A percentile compares a stretch with the other conserved stretches of the same genome.
Conservation (phyloP, 2,797 vertebrate genomes). For the Limnodromus scolopaceus region DNA sequence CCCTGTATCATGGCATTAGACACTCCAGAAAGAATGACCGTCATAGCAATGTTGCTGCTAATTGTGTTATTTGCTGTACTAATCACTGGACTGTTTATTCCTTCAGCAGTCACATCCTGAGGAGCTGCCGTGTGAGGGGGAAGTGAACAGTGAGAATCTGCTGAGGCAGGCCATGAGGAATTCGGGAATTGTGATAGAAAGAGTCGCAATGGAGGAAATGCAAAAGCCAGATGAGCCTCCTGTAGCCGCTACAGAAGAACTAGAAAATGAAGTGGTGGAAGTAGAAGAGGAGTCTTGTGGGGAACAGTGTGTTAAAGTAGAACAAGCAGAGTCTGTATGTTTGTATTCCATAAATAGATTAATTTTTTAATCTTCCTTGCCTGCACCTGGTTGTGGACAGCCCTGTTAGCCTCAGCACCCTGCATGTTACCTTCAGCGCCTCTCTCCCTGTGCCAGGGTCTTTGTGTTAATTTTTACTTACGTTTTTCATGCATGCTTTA, state of each 20-base stretch:
- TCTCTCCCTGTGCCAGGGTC: background rate
- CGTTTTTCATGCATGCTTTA: accelerated
- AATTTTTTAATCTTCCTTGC: background rate
- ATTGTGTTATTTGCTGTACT: background rate
- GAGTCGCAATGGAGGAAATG: slow-evolving; percentile 71
- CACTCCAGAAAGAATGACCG: background rate
- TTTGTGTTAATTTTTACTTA: background rate
- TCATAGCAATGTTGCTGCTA: accelerated
- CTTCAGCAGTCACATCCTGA: slow-evolving; percentile 3
- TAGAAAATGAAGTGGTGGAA: slow-evolving; percentile 68
- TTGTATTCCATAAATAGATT: background rate
- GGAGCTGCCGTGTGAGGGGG: slow-evolving; percentile 63
- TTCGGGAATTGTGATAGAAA: slow-evolving; percentile 89
- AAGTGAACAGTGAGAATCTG: slow-evolving; percentile 87
- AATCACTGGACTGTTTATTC: background rate
- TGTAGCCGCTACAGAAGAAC: slow-evolving; percentile 57
- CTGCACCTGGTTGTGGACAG: background rate
- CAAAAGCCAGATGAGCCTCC: slow-evolving; percentile 4
- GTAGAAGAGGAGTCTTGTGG: slow-evolving; percentile 31
- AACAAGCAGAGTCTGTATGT: slow-evolving; percentile 74
- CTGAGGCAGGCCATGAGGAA: slow-evolving; percentile 96
- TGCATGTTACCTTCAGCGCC: accelerated
- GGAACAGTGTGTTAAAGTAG: slow-evolving; percentile 60
- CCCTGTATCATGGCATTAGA: accelerated
- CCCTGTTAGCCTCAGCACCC: background rate